Base-by-base conservation (phyloP, 2,797 vertebrate species). In the Acanthornis magna region DNA sequence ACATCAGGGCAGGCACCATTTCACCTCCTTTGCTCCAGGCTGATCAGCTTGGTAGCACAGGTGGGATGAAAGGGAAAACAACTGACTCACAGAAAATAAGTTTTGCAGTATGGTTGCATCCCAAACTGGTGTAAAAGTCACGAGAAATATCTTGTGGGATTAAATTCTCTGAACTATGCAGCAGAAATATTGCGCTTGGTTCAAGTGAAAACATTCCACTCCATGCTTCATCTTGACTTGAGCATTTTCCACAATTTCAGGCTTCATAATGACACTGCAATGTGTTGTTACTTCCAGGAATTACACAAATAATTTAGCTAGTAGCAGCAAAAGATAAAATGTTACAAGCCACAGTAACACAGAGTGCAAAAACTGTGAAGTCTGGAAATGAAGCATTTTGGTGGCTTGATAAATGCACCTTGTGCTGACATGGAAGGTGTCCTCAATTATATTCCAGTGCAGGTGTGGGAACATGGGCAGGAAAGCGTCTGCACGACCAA, bases 1-100 rank as follows among this genome's bases (percentile, higher is more conserved):
- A 3, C 2, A 10, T 4, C 5, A 30, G 27, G 18, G 25, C 19
- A 34, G 10, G 30, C 34, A 50, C 7, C 2, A 3, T 5, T 45
- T 40, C 19, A 7, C 7, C 42, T 13, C 10, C 42, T 48, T 18
- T 23, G 13, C 60, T 45, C 45, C 8, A 3, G 19, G 29, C 22
- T 16, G 11, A 54, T 7, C 0, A 7, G 20, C 16, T 16, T 13
- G 43, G 29, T 27, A 23, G 16, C 0, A 0, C 19, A 26, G 23
- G 7, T 2, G 1, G 27, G 26, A 54, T 19, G 29, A 48, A 67
- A 84, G 29, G 13, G 26, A 57, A 60, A 80, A 43, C 8, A 57
- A 22, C 18, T 3, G 4, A 13, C 34, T 34, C 13, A 2, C 26
- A 40, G 32, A 26, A 79, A 57, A 13, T 19, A 30, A 40, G 22